These are phyloP conservation scores for Spodoptera frugiperda DNA, from an alignment of 1,140 invertebrate species.

Conservation along the genomic window DNA sequence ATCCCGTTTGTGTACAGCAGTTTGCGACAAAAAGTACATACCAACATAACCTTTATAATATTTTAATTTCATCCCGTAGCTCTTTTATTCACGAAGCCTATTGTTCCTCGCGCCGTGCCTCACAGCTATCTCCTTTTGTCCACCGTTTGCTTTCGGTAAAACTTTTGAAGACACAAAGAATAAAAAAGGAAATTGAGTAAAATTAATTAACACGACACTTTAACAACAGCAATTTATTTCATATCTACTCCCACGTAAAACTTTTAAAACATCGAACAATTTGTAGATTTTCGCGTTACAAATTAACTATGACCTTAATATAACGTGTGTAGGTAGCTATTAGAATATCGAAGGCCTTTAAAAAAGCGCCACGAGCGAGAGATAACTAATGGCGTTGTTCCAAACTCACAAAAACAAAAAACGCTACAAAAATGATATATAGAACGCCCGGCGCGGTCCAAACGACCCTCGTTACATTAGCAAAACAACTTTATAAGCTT, in stretches of 20 bases:
- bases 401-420: slow-evolving; percentile 49
- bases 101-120: slow-evolving; percentile 33
- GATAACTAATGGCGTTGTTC: slow-evolving; percentile 55
- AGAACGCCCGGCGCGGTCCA: slow-evolving; percentile 13
- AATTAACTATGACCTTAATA: slow-evolving; percentile 8
- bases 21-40: neutral
- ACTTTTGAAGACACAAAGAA: slow-evolving; percentile 16
- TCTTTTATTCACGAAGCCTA: slow-evolving; percentile 29
- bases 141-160: slow-evolving; percentile 21
- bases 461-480: slow-evolving; percentile 27
- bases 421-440: slow-evolving; percentile 43
- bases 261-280: slow-evolving; percentile 7
- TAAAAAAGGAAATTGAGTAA: slow-evolving; percentile 37
- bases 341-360: slow-evolving; percentile 47
- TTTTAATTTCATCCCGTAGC: slow-evolving; percentile 19
- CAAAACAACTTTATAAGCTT: slow-evolving; percentile 37
- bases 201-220: slow-evolving; percentile 19
- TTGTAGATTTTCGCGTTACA: neutral
- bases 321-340: slow-evolving; percentile 15
- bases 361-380: slow-evolving; percentile 30
- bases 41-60: slow-evolving; percentile 14
- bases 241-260: neutral
- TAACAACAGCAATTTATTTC: slow-evolving; percentile 14
- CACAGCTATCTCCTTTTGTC: slow-evolving; percentile 23
- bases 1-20: neutral